phyloP scores from a whole-genome alignment of 2,797 vertebrate genomes.

The Liasis olivaceus region DNA sequence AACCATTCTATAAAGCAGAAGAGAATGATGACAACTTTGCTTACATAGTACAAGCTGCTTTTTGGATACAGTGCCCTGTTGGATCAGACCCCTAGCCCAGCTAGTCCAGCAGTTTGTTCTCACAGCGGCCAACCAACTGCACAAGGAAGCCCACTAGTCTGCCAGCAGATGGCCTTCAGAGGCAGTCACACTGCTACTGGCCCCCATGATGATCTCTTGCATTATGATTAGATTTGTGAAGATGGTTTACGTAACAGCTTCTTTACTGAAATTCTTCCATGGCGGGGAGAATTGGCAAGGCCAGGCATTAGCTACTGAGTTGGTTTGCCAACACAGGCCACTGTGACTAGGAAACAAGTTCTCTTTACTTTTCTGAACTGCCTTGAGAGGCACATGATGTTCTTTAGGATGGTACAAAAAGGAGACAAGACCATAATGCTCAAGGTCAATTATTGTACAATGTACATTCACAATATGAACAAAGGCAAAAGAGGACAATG shows the following conservation, averaged over 20 bases:
- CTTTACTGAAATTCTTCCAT: background rate
- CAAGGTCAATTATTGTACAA: background rate
- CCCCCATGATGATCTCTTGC: too few species aligned
- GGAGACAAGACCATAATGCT: background rate
- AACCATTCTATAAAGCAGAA: background rate
- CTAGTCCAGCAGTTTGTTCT: background rate
- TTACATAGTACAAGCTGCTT: background rate
- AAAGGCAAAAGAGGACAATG: background rate
- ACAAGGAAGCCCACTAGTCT: background rate
- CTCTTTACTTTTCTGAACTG: background rate
- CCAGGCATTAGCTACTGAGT: too few species aligned
- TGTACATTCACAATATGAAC: background rate
- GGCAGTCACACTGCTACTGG: too few species aligned
- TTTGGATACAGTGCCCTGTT: background rate
- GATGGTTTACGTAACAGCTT: too few species aligned
- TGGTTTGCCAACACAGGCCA: background rate
- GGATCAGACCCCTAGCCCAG: background rate
- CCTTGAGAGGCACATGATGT: background rate
- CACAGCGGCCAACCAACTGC: background rate
- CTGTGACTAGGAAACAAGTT: background rate
- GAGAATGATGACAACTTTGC: background rate
- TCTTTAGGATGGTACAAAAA: background rate
- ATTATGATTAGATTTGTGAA: background rate
- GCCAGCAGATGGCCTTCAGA: too few species aligned
- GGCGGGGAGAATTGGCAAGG: background rate